phyloP scores from a whole-genome alignment of 2,113 vertebrate species.

The Thomomys bottae region DNA sequence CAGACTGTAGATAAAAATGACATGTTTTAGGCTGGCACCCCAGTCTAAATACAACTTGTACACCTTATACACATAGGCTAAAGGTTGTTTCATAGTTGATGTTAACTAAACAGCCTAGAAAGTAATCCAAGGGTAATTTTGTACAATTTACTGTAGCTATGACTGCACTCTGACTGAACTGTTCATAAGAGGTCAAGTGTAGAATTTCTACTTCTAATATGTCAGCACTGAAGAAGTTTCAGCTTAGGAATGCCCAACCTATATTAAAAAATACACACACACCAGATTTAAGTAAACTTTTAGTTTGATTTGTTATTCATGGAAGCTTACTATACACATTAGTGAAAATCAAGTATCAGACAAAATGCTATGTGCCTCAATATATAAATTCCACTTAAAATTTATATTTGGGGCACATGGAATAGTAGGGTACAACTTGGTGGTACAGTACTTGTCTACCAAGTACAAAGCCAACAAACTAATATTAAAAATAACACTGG shows the following conservation, averaged over 20 bases:
- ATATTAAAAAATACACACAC: background rate
- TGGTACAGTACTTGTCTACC: background rate
- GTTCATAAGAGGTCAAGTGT: background rate
- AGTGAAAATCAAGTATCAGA: background rate
- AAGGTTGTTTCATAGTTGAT: background rate
- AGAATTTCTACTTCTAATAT: background rate
- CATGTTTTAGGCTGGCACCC: background rate
- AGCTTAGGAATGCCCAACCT: background rate
- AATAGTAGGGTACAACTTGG: background rate
- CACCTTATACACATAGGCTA: background rate
- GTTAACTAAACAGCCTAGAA: no score
- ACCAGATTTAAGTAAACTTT: background rate
- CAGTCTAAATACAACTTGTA: background rate
- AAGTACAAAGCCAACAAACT: background rate
- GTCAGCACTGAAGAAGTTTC: background rate
- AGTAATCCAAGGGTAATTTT: no score
- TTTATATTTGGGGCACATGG: background rate
- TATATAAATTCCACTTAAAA: background rate
- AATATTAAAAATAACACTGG: background rate
- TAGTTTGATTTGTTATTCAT: background rate
- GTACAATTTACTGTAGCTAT: background rate
- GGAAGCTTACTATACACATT: background rate
- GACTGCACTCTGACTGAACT: background rate
- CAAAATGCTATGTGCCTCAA: background rate
- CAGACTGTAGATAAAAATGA: background rate